phyloP scores from a whole-genome alignment of 2,113 vertebrate genomes.

The Mesitornis unicolor region DNA sequence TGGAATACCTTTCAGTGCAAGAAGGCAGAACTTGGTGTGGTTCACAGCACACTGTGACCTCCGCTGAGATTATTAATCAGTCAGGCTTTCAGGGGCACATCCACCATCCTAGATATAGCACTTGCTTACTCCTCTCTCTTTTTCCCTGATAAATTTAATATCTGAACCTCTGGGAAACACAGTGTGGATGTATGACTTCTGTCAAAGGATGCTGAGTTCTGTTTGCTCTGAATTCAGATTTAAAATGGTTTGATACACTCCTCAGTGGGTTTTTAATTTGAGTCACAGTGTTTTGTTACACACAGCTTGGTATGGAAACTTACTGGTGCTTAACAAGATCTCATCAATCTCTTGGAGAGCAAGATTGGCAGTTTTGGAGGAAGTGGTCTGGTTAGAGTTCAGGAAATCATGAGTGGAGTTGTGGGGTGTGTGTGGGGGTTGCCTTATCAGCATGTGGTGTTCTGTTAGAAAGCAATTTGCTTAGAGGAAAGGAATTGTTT shows the following conservation, averaged over 20 bases:
- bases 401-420: background rate
- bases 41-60: background rate
- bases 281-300: background rate
- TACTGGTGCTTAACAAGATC: background rate
- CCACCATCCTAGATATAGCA: background rate
- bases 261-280: background rate
- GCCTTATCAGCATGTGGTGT: background rate
- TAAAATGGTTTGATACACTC: background rate
- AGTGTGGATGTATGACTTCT: background rate
- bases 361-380: background rate
- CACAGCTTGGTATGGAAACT: background rate
- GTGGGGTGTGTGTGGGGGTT: background rate
- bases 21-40: background rate
- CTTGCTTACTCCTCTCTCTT: background rate
- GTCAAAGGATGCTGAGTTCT: background rate
- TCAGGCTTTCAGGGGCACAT: background rate
- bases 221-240: background rate
- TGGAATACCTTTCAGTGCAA: background rate
- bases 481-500: background rate
- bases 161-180: background rate
- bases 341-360: background rate
- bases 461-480: background rate
- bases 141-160: background rate
- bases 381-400: background rate
- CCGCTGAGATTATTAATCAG: constrained; percentile 26